phyloP scores from a whole-genome alignment of 2,113 vertebrate genomes.

The Gracilinanus agilis region DNA sequence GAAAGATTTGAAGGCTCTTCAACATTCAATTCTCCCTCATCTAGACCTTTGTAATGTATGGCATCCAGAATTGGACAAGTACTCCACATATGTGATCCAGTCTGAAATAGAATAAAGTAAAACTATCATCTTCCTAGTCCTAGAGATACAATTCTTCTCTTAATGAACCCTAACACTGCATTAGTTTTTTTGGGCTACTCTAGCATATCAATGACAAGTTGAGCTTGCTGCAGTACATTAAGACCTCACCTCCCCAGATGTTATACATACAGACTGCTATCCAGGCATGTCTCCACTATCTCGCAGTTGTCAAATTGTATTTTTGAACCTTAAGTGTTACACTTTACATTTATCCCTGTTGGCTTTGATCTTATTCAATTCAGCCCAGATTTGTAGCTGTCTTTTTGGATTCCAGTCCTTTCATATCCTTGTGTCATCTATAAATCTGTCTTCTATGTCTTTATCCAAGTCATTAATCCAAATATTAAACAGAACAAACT shows the following conservation, averaged over 20 bases:
- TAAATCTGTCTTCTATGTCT: background rate
- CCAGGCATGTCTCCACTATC: background rate
- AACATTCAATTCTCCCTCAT: background rate
- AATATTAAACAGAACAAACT: background rate
- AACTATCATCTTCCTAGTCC: background rate
- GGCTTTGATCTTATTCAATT: background rate
- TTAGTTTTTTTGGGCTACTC: background rate
- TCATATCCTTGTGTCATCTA: background rate
- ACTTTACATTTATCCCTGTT: background rate
- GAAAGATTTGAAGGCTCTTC: background rate
- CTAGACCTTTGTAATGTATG: background rate
- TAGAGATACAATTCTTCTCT: background rate
- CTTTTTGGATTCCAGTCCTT: background rate
- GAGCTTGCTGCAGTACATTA: background rate
- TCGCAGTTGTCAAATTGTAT: background rate
- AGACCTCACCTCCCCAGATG: background rate
- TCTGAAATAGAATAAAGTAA: background rate
- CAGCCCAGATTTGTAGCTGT: background rate
- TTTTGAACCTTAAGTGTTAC: background rate
- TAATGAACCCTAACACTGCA: background rate
- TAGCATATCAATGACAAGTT: background rate
- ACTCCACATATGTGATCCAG: background rate
- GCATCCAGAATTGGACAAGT: background rate
- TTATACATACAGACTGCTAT: background rate
- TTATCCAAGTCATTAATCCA: background rate